Base-by-base conservation (phyloP, 35 echinoderm and acorn worm species). In the Diadema setosum region DNA sequence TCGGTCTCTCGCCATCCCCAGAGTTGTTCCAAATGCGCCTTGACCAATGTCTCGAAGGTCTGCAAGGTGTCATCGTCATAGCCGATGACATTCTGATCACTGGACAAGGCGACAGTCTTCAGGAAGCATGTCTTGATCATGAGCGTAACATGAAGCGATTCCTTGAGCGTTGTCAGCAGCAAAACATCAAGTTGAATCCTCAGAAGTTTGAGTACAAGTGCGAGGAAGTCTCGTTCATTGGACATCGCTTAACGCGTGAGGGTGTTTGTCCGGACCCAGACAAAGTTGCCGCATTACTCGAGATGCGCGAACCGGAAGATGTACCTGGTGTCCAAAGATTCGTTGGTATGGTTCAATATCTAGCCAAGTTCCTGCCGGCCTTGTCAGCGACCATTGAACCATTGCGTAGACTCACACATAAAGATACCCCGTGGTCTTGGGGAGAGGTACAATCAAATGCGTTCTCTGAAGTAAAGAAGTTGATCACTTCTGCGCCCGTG, bases 181-280 rank as follows among this genome's bases (percentile, higher is more conserved):
- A 2, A 36, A 65, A 87, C 58, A 86, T 82, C 5, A 92, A 86
- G 70, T 50, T 92, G 11, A 96, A 96, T 30, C 20, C 70, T 2
- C 80, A 88, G 16, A 96, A 96, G 81, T 56, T 76, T 37, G 46
- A 83, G 29, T 92, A 58, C 81, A 88, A 96, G 34, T 65, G 80
- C 24, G 80, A 83, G 3, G 3, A 83, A 27, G 42, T 90, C 20
- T 17, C 36, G 32, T 91, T 86, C 50, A 83, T 85, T 34, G 83
- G 90, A 63, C 75, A 89, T 30, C 56, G 36, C 1, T 35, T 83
- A 30, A 83, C 25, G 30, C 33, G 46, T 15, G 56, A 73, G 49
- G 55, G 81, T 27, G 45, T 60, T 42, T 39, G 60, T 20, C 40
- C 82, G 23, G 63, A 70, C 18, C 65, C 84, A 4, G 48, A 32